Percentiles rank a stretch among this genome's conserved stretches.
These are phyloP conservation scores for Drosophila sucinea DNA, from an alignment of 1,140 invertebrate genomes.

Conservation along the genomic window DNA sequence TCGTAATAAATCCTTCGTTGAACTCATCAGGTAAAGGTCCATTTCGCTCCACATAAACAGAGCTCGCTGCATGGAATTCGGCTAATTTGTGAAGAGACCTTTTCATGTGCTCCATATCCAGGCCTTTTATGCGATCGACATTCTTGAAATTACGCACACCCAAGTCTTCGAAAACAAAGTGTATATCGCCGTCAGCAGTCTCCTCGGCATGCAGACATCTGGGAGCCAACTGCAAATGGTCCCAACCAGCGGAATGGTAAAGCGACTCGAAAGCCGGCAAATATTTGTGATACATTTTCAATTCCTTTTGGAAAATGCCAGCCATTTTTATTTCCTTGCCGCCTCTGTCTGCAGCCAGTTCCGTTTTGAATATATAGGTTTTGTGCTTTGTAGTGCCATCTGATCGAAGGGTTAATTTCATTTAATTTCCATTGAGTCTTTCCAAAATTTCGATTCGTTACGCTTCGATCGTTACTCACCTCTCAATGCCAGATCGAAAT, in stretches of 20 bases:
- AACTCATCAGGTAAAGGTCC: constrained; percentile 49
- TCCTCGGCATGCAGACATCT: constrained; percentile 53
- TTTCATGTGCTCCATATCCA: constrained; percentile 84
- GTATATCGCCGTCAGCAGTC: constrained; percentile 33
- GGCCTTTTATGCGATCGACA: constrained; percentile 83
- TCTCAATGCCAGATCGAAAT: constrained; percentile 63
- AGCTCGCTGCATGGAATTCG: constrained; percentile 84
- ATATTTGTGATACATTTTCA: constrained; percentile 61
- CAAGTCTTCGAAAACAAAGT: constrained; percentile 70
- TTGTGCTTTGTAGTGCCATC: constrained; percentile 59
- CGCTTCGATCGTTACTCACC: constrained; percentile 27
- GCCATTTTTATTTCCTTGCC: constrained; percentile 44
- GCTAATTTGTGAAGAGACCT: constrained; percentile 84
- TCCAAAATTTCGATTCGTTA: background rate
- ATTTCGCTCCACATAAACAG: constrained; percentile 53
- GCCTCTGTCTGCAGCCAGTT: constrained; percentile 57
- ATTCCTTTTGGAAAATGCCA: constrained; percentile 62
- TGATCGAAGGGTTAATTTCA: constrained; percentile 1
- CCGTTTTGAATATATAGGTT: constrained; percentile 68
- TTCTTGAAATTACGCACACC: constrained; percentile 44
- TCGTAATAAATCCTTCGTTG: constrained; percentile 47
- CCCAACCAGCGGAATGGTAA: constrained; percentile 55
- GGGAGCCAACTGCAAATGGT: constrained; percentile 54
- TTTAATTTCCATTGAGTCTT: background rate
- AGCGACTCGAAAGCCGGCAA: constrained; percentile 62